Evolutionary conservation across 1,140 invertebrate genomes (phyloP), one percentile per base, ranked within the genome.

Genomic region (Prorops nasuta): DNA sequence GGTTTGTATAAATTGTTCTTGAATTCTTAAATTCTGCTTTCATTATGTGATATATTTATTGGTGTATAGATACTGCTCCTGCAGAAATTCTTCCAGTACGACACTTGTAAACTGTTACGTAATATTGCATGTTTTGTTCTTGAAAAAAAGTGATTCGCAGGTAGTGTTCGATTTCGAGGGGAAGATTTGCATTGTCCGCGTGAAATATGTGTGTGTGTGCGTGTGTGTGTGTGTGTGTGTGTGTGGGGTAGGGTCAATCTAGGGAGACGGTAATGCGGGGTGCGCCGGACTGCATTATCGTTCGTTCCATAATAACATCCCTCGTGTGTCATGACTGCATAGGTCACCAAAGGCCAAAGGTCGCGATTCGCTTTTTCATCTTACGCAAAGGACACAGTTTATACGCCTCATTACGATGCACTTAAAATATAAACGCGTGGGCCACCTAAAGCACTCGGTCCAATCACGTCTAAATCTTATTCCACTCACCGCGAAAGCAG

Each of bases 281-380:
- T 46, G 57, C 54, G 64, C 49, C 41, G 52, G 53, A 56, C 56
- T 48, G 49, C 45, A 58, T 60, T 44, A 67, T 67, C 68, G 64
- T 68, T 50, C 42, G 45, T 51, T 63, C 38, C 58, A 59, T 65
- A 67, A 65, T 63, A 57, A 63, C 50, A 62, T 55, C 58, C 49
- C 54, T 60, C 55, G 47, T 65, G 57, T 65, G 47, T 55, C 49
- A 56, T 63, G 44, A 59, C 56, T 55, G 37, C 32, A 51, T 37
- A 56, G 62, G 51, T 58, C 58, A 57, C 39, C 20, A 9, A 24
- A 54, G 58, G 57, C 67, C 53, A 60, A 32, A 64, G 64, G 57
- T 66, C 49, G 37, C 21, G 14, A 37, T 53, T n/a, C n/a, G n/a
- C n/a, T n/a, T 62, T 60, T 55, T 39, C 38, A 38, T 46, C 16